Evolutionary conservation across 1,140 invertebrate genomes (phyloP).

Genomic region (Cydia pomonella): DNA sequence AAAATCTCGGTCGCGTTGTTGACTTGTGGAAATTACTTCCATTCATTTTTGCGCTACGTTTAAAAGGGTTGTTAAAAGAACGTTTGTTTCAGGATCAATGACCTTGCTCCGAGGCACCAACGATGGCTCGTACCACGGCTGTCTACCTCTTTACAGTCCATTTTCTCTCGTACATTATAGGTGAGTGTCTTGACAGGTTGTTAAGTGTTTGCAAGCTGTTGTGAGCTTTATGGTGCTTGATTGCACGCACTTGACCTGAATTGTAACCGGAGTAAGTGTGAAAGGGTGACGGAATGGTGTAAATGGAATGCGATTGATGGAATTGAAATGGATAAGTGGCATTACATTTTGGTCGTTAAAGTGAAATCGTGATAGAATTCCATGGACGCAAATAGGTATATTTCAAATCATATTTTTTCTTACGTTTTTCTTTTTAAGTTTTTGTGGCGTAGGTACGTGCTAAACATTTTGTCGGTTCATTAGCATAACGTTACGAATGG

Average conservation of each 20-base stretch:
- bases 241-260: constrained; percentile 31
- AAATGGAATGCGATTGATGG: constrained; percentile 10
- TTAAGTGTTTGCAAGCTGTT: constrained; percentile 28
- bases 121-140: constrained; percentile 60
- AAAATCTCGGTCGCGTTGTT: not conserved
- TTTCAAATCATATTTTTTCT: too few species aligned
- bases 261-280: constrained; percentile 9
- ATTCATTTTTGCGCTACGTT: constrained; percentile 10
- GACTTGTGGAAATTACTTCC: constrained; percentile 10
- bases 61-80: constrained; percentile 62
- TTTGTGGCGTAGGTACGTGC: too few species aligned
- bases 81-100: constrained; percentile 72
- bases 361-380: not conserved
- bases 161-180: constrained; percentile 73
- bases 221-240: constrained; percentile 12
- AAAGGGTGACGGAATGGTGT: constrained; percentile 13
- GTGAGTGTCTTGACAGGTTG: constrained; percentile 51
- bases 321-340: not conserved
- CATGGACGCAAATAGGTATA: too few species aligned
- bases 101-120: constrained; percentile 49
- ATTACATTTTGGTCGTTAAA: not conserved
- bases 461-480: too few species aligned
- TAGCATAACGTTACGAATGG: too few species aligned
- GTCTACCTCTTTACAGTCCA: constrained; percentile 70
- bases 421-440: too few species aligned